Base-by-base conservation (phyloP, 2,113 vertebrate genomes). In the Chaenocephalus aceratus region DNA sequence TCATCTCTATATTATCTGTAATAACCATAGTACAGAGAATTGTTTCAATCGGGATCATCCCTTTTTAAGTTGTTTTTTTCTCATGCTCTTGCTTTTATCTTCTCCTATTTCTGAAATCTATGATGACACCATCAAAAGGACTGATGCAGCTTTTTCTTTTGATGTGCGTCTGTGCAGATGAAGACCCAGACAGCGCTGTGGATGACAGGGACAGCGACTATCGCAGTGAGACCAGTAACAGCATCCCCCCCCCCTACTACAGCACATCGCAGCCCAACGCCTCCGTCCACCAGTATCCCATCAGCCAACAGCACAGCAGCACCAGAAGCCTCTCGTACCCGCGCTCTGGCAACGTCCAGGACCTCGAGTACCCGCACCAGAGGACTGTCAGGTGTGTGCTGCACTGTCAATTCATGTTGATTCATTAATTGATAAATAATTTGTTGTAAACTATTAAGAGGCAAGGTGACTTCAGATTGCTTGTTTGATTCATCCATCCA, bases 201-300 rank as follows among this genome's bases (percentile, higher is more conserved):
- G 98, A 99, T 0, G 98, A 99, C 88, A 91, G 98, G 15, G 98
- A 99, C 94, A 99, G 98, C 0, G 98, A 99, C 88, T 99, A 99
- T 63, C 97, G 98, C 88, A 99, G 98, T 0, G 98, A 99, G 94
- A 99, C 98, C 14, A 99, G 98, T 93, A 98, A 97, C 91, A 99
- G 98, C 94, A 97, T 99, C 73, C 98, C 98, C 0, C 98, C 97
- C 0, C 98, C 98, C 0, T 99, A 96, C 86, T 98, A 98, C 80
- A 97, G 96, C 77, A 99, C 98, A 0, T 97, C 97, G 5, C 98
- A 99, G 91, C 98, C 98, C 90, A 99, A 98, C 0, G 98, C 97
- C 79, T 99, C 98, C 0, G 97, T 98, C 73, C 98, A 99, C 91
- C 98, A 99, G 85, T 99, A 99, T 80, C 96, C 98, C 59, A 96